Conservation (phyloP, 2,888 invertebrate genomes). For the Craniophora ligustri region DNA sequence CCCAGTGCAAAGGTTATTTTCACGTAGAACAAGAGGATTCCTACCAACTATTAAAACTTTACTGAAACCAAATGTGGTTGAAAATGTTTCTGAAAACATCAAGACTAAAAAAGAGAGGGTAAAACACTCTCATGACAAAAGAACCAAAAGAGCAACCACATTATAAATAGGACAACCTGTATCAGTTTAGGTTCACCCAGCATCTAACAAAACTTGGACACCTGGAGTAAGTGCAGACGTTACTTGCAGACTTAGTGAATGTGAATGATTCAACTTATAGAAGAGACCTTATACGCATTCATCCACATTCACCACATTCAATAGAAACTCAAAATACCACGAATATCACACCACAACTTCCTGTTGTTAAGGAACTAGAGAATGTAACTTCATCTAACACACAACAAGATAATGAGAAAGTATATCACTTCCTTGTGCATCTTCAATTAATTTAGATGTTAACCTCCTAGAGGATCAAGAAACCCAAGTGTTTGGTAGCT, state of each 20-base stretch:
- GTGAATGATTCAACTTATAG: no score
- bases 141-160: neutral
- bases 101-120: neutral
- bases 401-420: neutral
- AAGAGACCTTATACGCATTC: neutral
- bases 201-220: no score
- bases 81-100: neutral
- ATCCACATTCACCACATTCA: neutral
- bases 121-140: neutral
- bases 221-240: no score
- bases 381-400: neutral
- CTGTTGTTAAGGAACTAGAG: neutral
- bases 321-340: neutral
- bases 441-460: neutral
- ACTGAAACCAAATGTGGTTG: neutral
- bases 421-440: neutral
- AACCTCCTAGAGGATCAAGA: neutral
- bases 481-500: neutral
- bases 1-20: neutral
- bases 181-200: no score
- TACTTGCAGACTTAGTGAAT: no score
- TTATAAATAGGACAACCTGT: neutral
- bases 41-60: neutral
- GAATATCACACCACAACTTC: neutral
- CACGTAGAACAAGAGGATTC: constrained; percentile 1